Percentiles rank a stretch among this genome's conserved stretches.
phyloP scores from a whole-genome alignment of 1,140 invertebrate genomes.

The Bombus haemorrhoidalis region DNA sequence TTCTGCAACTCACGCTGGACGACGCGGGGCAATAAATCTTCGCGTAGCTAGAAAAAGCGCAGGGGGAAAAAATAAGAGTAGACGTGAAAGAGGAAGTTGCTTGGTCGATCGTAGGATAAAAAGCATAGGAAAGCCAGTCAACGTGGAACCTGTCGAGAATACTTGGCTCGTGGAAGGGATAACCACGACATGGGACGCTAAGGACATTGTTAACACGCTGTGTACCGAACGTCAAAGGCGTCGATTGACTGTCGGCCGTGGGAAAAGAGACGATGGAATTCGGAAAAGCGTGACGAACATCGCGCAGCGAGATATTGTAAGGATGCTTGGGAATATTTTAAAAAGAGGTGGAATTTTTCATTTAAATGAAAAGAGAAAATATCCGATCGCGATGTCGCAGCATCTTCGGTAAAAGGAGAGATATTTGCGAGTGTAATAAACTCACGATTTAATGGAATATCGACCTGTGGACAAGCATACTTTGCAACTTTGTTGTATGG shows the following conservation, averaged over 20 bases:
- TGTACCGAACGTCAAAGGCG: background rate
- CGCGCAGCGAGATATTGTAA: too few relatives aligned
- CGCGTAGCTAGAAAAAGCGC: background rate
- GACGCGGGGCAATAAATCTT: constrained; percentile 27
- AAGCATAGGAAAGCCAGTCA: background rate
- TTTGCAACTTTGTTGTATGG: background rate
- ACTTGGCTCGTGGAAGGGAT: too few relatives aligned
- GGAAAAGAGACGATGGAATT: background rate
- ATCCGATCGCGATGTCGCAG: background rate
- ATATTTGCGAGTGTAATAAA: background rate
- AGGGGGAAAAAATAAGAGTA: background rate
- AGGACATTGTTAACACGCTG: background rate
- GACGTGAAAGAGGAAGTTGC: background rate
- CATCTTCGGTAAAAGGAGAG: background rate
- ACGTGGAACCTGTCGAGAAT: constrained; percentile 21
- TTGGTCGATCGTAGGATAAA: background rate
- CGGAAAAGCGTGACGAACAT: background rate
- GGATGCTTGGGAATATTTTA: too few relatives aligned
- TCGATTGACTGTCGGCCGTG: background rate
- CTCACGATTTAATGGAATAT: too few relatives aligned
- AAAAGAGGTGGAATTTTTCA: too few relatives aligned
- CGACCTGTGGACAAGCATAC: background rate
- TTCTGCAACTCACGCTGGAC: background rate
- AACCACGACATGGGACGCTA: too few relatives aligned
- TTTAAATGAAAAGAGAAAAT: background rate